Conservation (phyloP, 1,140 invertebrate genomes). For the Muscidifurax raptorellus region DNA sequence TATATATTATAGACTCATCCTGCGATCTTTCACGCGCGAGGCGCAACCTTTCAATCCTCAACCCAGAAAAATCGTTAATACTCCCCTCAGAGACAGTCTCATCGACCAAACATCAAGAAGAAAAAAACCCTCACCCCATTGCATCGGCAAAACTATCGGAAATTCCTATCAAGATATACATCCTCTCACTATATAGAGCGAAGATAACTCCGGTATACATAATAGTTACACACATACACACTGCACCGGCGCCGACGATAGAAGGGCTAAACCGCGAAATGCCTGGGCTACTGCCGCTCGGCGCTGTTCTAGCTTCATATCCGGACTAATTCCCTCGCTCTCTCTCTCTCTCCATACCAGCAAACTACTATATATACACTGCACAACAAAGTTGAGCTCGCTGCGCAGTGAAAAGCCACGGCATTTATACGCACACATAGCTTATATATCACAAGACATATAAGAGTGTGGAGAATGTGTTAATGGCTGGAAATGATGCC, state of each 20-base stretch:
- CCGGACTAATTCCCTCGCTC: slow-evolving; percentile 13
- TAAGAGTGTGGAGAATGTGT: slow-evolving; percentile 56
- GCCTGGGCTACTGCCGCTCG: neutral
- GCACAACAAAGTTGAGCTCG: neutral
- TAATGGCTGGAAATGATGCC: slow-evolving; percentile 54
- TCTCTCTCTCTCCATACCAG: neutral
- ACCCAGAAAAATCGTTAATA: no score
- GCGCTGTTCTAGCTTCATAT: neutral
- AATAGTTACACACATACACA: neutral
- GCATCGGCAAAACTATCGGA: neutral
- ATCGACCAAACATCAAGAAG: no score
- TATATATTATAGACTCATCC: no score
- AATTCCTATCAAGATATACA: slow-evolving; percentile 24
- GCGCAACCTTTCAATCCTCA: no score
- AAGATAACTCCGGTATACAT: no score
- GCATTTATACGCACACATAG: neutral
- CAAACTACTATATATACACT: neutral
- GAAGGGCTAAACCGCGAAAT: slow-evolving; percentile 5
- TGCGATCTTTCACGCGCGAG: no score
- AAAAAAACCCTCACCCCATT: neutral
- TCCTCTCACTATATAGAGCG: neutral
- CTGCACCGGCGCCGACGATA: no score
- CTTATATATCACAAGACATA: neutral
- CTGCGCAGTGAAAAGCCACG: neutral
- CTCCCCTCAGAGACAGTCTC: no score